phyloP scores from a whole-genome alignment of 2,113 vertebrate genomes.

The Takifugu flavidus region DNA sequence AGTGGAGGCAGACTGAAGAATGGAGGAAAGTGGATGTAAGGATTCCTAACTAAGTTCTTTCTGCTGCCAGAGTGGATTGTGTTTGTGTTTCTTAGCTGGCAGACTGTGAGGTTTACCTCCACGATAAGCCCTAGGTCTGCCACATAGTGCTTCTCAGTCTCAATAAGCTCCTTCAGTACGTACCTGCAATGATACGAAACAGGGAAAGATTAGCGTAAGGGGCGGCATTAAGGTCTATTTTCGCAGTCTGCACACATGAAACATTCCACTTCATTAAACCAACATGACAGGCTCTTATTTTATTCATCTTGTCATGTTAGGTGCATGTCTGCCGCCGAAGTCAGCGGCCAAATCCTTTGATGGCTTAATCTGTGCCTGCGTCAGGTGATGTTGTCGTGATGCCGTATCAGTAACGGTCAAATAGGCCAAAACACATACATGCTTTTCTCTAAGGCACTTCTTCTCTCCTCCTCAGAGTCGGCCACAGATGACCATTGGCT shows the following conservation, averaged over 20 bases:
- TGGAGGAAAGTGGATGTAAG: constrained; percentile 38
- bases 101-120: constrained; percentile 76
- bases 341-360: too few relatives aligned
- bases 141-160: constrained; percentile 91
- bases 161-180: constrained; percentile 86
- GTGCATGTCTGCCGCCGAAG: too few relatives aligned
- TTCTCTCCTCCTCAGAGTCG: constrained; percentile 83
- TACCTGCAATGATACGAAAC: constrained; percentile 73
- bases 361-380: not conserved
- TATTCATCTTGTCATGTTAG: too few relatives aligned
- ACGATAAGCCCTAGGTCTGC: constrained; percentile 86
- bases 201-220: constrained; percentile 1
- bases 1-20: constrained; percentile 26
- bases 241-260: too few relatives aligned
- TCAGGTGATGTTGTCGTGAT: not conserved
- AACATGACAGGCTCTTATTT: too few relatives aligned
- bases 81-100: constrained; percentile 11
- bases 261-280: too few relatives aligned
- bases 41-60: constrained; percentile 29
- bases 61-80: constrained; percentile 18
- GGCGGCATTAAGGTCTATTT: not conserved
- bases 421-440: constrained; percentile 76
- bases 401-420: not conserved
- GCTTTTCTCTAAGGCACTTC: constrained; percentile 86
- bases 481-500: constrained; percentile 74